Conservation (phyloP, 2,113 vertebrate species). For the Notarius quadriscutis region DNA sequence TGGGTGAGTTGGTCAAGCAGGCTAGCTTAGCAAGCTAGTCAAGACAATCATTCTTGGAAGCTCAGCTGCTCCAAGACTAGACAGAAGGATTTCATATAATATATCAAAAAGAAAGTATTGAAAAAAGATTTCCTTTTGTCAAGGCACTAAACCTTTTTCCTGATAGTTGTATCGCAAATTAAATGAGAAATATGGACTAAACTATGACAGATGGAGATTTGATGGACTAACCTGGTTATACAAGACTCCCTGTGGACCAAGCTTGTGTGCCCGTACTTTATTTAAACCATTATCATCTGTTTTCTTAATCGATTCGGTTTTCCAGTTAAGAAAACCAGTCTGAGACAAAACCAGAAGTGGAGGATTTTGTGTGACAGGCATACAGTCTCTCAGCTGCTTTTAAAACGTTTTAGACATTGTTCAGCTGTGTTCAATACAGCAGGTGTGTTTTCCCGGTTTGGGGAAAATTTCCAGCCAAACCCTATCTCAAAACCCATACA, state of each 20-base stretch:
- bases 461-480: neutral
- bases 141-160: constrained; percentile 28
- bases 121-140: constrained; percentile 43
- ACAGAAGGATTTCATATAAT: constrained; percentile 45
- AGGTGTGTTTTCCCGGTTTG: neutral
- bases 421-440: neutral
- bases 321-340: neutral
- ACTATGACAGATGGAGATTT: constrained; percentile 51
- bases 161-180: constrained; percentile 11
- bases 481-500: neutral
- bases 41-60: constrained; percentile 24
- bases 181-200: constrained; percentile 37
- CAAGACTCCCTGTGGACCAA: constrained; percentile 17
- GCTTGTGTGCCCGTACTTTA: neutral
- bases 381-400: neutral
- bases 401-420: neutral
- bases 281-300: neutral
- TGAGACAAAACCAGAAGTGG: no score
- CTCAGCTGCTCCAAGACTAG: neutral
- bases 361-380: no score
- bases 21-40: constrained; percentile 29
- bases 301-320: neutral
- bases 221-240: constrained; percentile 46
- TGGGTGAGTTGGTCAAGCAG: constrained; percentile 43
- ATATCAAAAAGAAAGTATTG: constrained; percentile 48